These are phyloP conservation scores for mouse (Mus musculus) DNA, from an alignment of 2,113 vertebrate genomes.

Conservation along the genomic window GRCm39 chr10:75869001-75869500, in stretches of 20 bases:
- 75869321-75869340: neutral
- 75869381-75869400: neutral
- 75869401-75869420: neutral
- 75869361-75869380: neutral
- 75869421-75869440: neutral
- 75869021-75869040: neutral
- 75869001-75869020: neutral
- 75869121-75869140: neutral
- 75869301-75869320: neutral
- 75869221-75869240: neutral
- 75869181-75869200: neutral
- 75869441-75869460: conserved; percentile 35
- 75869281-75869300: neutral
- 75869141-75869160: neutral
- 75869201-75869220: neutral
- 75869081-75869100: neutral
- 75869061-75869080: neutral
- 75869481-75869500: neutral
- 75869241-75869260: neutral
- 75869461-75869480: neutral
- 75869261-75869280: neutral
- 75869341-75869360: neutral
- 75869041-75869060: neutral
- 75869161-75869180: neutral
- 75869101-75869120: neutral